These are phyloP conservation scores for Pentalonia nigronervosa DNA, from an alignment of 1,140 invertebrate genomes.

Conservation along the genomic window DNA sequence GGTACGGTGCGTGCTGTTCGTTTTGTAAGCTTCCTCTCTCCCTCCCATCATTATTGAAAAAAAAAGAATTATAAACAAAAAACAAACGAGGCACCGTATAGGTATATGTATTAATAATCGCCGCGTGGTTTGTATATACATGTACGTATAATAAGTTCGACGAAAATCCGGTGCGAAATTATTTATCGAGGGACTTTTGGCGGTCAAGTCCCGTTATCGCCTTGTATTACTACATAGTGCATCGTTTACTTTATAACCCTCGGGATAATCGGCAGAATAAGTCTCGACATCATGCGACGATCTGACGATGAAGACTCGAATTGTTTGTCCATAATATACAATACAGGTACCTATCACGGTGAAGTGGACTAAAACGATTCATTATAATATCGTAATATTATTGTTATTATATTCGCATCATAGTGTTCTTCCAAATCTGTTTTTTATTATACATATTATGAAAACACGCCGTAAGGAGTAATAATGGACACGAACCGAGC, in stretches of 20 bases:
- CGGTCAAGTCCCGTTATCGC: background rate
- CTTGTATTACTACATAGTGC: background rate
- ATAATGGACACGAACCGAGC: too few relatives aligned
- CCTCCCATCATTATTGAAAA: background rate
- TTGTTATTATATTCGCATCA: too few relatives aligned
- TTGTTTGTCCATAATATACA: background rate
- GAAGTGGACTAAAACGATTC: background rate
- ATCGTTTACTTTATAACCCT: background rate
- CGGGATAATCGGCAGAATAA: background rate
- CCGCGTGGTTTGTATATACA: background rate
- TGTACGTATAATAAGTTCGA: background rate
- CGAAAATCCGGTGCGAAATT: background rate
- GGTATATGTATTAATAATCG: background rate
- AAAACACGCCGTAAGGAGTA: too few relatives aligned
- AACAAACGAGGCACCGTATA: background rate
- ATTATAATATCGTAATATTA: background rate
- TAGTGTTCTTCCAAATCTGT: too few relatives aligned
- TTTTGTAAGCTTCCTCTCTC: background rate
- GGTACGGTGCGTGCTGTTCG: background rate
- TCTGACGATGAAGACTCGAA: too few relatives aligned
- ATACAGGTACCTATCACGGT: too few relatives aligned
- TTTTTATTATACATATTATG: too few relatives aligned
- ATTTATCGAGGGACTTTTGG: constrained; percentile 8
- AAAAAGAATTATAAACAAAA: background rate
- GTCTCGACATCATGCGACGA: background rate